Conservation (phyloP, 53 echinoderm and acorn worm genomes). For the Zoroaster sp. region DNA sequence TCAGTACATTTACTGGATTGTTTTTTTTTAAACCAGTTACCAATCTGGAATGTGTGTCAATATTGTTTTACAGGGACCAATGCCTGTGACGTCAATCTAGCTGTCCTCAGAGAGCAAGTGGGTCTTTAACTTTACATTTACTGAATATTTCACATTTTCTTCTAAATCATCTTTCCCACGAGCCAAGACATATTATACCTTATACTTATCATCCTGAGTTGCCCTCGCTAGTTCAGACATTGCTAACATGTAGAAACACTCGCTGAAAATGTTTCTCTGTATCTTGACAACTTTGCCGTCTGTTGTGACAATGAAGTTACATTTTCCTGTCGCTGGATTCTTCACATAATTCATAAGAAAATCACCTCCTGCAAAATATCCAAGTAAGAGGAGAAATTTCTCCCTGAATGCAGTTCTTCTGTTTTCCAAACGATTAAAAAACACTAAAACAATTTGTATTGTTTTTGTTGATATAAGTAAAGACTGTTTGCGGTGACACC, state of each 20-base stretch:
- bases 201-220: conserved; percentile 75
- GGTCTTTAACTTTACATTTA: too few relatives aligned
- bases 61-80: too few relatives aligned
- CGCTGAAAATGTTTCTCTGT: conserved; percentile 79
- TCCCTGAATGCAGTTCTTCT: background rate
- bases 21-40: too few relatives aligned
- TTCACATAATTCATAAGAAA: conserved; percentile 79
- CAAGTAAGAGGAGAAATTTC: background rate
- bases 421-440: background rate
- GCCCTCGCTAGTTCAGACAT: conserved; percentile 81
- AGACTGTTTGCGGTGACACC: background rate
- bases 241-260: conserved; percentile 83
- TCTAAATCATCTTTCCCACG: too few relatives aligned
- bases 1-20: background rate
- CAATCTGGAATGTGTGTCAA: too few relatives aligned
- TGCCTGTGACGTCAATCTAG: too few relatives aligned
- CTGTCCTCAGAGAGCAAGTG: too few relatives aligned
- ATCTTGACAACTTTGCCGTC: conserved; percentile 77
- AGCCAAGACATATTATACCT: conserved; percentile 15
- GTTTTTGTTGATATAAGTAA: background rate
- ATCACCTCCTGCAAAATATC: conserved; percentile 61
- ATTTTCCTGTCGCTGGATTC: conserved; percentile 69
- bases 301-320: conserved; percentile 67
- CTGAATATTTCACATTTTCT: too few relatives aligned
- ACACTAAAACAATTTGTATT: background rate